A percentile compares a stretch with the other conserved stretches of the same genome.
These are phyloP conservation scores for Helarctos malayanus DNA, from an alignment of 2,797 vertebrate genomes.

Conservation along the genomic window DNA sequence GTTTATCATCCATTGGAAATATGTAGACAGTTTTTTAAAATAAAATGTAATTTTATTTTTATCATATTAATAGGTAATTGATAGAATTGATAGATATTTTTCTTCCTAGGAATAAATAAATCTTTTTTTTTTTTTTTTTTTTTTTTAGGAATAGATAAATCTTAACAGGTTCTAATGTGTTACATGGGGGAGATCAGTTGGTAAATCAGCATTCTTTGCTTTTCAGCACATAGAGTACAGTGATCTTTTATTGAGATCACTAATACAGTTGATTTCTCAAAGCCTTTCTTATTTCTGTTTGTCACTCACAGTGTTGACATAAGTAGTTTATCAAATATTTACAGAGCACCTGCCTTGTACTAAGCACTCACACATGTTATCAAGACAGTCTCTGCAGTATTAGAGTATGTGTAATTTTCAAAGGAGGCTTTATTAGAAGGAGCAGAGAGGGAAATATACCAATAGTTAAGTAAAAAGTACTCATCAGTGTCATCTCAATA, in stretches of 20 bases:
- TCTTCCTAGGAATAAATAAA: neutral
- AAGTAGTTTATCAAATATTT: conserved; percentile 44
- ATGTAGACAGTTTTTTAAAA: neutral
- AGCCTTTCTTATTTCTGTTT: conserved; percentile 30
- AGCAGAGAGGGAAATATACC: neutral
- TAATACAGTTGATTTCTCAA: conserved; percentile 17
- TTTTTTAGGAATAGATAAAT: neutral
- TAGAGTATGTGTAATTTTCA: conserved; percentile 22
- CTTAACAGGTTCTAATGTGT: neutral
- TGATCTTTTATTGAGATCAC: conserved; percentile 20
- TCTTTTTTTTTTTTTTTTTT: neutral
- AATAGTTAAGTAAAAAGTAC: conserved; percentile 11
- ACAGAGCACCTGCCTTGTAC: neutral
- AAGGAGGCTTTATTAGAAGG: neutral
- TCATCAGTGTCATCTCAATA: neutral
- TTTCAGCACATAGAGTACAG: neutral
- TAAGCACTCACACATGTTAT: neutral
- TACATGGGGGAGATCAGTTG: neutral
- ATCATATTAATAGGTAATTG: neutral
- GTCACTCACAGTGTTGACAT: neutral
- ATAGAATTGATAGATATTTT: neutral
- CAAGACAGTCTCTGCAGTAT: neutral
- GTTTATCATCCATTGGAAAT: neutral
- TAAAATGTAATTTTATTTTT: conserved; percentile 54
- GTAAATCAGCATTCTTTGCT: neutral